Evolutionary conservation across 2,797 vertebrate species (phyloP), one percentile per base, ranked within the genome.

Genomic region (Coranthus polyacanthus): DNA sequence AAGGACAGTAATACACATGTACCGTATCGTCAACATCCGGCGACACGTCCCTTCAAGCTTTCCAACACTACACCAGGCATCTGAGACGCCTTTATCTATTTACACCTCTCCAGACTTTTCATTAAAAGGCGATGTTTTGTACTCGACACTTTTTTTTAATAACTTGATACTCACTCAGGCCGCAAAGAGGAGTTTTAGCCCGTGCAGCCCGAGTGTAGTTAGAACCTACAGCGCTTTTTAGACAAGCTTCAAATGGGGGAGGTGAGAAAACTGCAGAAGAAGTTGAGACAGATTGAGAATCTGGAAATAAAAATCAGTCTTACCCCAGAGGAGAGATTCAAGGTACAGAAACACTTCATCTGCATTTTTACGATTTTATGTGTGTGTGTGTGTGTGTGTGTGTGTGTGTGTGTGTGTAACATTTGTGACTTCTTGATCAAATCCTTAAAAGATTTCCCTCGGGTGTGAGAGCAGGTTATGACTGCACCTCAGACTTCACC

Each of bases 211-310:
- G 13, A 22, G 53, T 15, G 13, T 8, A 53, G 37, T 18, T 13
- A 29, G 9, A 41, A 57, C 12, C 37, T 5, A 21, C 29, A 20
- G 22, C 12, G 44, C 38, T 57, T 64, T 44, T 29, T 29, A 29
- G 26, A 29, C 26, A 6, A 37, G 63, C 32, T 75, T 68, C 86
- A 89, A 46, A 95, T 95, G 94, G 93, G 93, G 89, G 94, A 94
- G 65, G 92, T 92, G 68, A 94, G 95, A 82, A 95, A 94, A 76
- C 87, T 95, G 44, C 92, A 95, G 82, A 95, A 95, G 93, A 95
- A 95, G 70, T 89, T 95, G 79, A 94, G 95, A 60, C 94, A 95
- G 91, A 95, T 95, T 92, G 95, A 92, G 71, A 93, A 91, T 90
- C 90, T 95, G 87, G 95, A 95, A 87, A 92, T 95, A 73, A 94